phyloP scores from a whole-genome alignment of 2,113 vertebrate species.

The Cavia aperea region DNA sequence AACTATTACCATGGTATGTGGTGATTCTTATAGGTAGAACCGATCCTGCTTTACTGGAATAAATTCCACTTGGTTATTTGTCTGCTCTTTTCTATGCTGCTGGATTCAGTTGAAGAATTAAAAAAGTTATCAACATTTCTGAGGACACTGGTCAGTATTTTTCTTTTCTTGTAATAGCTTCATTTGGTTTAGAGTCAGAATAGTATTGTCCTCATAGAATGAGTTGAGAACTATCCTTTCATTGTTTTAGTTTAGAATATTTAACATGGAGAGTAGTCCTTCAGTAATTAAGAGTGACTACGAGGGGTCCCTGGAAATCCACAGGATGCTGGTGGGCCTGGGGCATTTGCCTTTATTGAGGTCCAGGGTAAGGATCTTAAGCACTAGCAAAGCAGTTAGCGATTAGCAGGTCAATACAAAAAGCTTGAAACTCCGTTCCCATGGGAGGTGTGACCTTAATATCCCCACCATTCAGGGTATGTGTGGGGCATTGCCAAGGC shows the following conservation, averaged over 20 bases:
- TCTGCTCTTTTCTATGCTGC: not conserved
- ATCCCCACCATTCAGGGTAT: not conserved
- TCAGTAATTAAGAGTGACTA: not conserved
- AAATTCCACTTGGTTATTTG: not conserved
- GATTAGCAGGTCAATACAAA: not conserved
- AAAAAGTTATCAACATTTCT: not conserved
- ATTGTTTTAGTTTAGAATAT: not conserved
- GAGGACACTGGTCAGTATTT: not conserved
- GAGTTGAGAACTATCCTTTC: not conserved
- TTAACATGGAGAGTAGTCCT: not conserved
- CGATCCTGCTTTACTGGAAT: not conserved
- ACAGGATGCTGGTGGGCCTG: not conserved
- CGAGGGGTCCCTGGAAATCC: not conserved
- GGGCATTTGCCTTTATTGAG: not conserved
- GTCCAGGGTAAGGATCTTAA: not conserved
- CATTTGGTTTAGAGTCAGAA: not conserved
- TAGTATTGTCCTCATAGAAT: not conserved
- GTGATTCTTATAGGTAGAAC: not conserved
- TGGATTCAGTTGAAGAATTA: not conserved
- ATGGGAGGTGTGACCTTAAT: rapidly evolving
- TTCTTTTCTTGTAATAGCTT: not conserved
- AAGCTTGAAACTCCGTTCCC: too few species aligned
- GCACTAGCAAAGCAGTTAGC: not conserved
- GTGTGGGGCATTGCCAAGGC: too few species aligned
- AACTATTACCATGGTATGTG: not conserved